These are phyloP conservation scores for Drosophila tanythrix DNA, from an alignment of 2,888 invertebrate genomes.

Conservation along the genomic window DNA sequence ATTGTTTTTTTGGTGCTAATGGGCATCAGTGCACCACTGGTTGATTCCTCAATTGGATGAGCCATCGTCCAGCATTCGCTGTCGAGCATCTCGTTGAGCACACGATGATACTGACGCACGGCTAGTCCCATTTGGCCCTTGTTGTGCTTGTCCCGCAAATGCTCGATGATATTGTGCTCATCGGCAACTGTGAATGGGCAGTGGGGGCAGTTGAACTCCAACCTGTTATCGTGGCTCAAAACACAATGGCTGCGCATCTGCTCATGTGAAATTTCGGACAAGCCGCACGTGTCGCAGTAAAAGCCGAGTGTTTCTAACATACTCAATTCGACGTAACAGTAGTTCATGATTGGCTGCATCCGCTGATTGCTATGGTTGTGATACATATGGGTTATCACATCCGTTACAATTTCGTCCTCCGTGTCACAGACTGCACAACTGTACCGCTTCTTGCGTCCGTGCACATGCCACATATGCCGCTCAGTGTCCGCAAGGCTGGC, in stretches of 20 bases:
- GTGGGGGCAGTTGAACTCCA: constrained; percentile 89
- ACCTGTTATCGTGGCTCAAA: constrained; percentile 87
- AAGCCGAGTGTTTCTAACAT: constrained; percentile 66
- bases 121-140: constrained; percentile 85
- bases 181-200: constrained; percentile 86
- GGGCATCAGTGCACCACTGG: neutral
- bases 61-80: constrained; percentile 82
- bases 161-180: constrained; percentile 59
- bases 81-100: constrained; percentile 45
- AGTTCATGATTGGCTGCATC: constrained; percentile 38
- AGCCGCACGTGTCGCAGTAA: constrained; percentile 41
- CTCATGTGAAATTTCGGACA: constrained; percentile 9
- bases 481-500: neutral
- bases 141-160: constrained; percentile 44
- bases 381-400: constrained; percentile 39
- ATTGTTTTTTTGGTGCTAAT: neutral
- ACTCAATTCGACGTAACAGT: constrained; percentile 20
- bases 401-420: neutral
- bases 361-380: constrained; percentile 8
- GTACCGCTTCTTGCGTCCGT: constrained; percentile 12
- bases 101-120: constrained; percentile 84
- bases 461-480: constrained; percentile 15
- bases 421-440: constrained; percentile 28
- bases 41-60: constrained; percentile 81
- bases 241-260: constrained; percentile 60